These are phyloP conservation scores for Brachionus paranguensis DNA, from an alignment of 1,140 invertebrate genomes.

Conservation along the genomic window DNA sequence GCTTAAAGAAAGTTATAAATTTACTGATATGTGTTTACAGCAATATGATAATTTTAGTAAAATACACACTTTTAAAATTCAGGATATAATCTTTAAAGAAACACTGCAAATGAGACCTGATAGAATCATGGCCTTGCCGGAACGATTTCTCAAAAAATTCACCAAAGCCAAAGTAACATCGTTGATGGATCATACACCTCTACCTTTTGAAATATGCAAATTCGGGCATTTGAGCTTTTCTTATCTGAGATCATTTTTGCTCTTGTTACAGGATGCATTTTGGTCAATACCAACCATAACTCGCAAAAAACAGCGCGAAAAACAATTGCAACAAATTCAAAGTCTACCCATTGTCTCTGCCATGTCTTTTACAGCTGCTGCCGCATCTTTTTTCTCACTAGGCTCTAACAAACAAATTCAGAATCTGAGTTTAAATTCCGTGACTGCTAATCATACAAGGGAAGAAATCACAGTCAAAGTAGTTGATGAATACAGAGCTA, in stretches of 20 bases:
- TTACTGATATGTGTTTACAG: conserved; percentile 71
- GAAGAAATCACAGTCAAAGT: conserved; percentile 94
- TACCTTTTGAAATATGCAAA: conserved; percentile 88
- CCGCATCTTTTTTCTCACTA: conserved; percentile 62
- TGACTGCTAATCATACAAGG: conserved; percentile 85
- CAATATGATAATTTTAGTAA: conserved; percentile 97
- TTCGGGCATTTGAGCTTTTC: conserved; percentile 80
- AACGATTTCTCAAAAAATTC: conserved; percentile 41
- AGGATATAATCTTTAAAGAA: conserved; percentile 97
- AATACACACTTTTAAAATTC: conserved; percentile 95
- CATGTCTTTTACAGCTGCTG: conserved; percentile 67
- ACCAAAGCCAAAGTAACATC: conserved; percentile 42
- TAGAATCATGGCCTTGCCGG: conserved; percentile 66
- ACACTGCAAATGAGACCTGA: conserved; percentile 89
- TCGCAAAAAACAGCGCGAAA: conserved; percentile 49
- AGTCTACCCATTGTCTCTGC: background rate
- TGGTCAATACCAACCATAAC: conserved; percentile 71
- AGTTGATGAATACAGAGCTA: conserved; percentile 90
- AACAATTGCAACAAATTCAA: conserved; percentile 41
- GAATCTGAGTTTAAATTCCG: conserved; percentile 60
- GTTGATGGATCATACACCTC: conserved; percentile 43
- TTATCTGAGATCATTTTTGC: conserved; percentile 82
- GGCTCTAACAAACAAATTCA: conserved; percentile 30
- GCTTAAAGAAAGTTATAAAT: conserved; percentile 80
- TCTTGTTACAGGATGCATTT: conserved; percentile 53